phyloP scores from a whole-genome alignment of 2,888 invertebrate genomes.

The Blera fallax region DNA sequence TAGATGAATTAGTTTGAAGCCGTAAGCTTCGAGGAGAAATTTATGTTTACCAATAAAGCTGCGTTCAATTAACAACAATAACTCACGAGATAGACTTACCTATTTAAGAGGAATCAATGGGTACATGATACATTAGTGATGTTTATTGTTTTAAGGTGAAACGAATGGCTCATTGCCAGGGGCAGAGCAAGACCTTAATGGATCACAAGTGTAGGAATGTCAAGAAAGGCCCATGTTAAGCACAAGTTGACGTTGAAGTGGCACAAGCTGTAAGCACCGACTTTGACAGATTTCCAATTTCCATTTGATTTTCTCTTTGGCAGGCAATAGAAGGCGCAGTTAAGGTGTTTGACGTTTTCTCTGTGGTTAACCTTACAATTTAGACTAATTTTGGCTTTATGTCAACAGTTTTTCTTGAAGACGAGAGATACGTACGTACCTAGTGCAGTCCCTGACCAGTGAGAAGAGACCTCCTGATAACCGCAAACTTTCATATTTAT shows the following conservation, averaged over 20 bases:
- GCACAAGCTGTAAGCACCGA: neutral
- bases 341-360: too few relatives aligned
- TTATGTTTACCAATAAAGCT: neutral
- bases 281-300: neutral
- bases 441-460: too few relatives aligned
- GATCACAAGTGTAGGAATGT: neutral
- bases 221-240: neutral
- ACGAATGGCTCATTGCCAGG: constrained; percentile 6
- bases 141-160: constrained; percentile 22
- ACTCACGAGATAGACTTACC: neutral
- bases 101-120: neutral
- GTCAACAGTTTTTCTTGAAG: too few relatives aligned
- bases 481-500: too few relatives aligned
- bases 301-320: neutral
- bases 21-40: constrained; percentile 11
- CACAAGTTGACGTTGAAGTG: neutral
- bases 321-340: neutral
- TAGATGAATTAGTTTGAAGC: neutral
- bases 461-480: too few relatives aligned
- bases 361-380: too few relatives aligned
- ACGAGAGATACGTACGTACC: too few relatives aligned
- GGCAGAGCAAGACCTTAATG: neutral
- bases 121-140: neutral
- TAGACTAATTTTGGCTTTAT: too few relatives aligned
- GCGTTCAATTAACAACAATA: neutral